These are phyloP conservation scores for Petrolisthes cinctipes DNA, from an alignment of 2,888 invertebrate species.

Conservation along the genomic window DNA sequence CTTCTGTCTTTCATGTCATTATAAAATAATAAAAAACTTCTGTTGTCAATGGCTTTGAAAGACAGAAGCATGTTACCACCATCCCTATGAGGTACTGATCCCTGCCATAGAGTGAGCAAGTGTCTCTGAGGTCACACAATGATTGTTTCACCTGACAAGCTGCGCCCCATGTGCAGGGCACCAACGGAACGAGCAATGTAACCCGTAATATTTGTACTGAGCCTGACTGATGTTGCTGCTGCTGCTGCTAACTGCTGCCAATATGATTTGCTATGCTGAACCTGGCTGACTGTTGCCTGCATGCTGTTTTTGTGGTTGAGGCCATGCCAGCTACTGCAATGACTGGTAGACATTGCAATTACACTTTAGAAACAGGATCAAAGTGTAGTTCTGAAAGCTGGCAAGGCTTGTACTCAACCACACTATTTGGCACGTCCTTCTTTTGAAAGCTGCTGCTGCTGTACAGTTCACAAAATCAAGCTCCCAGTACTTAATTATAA, in stretches of 20 bases:
- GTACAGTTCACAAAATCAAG: constrained; percentile 62
- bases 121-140: constrained; percentile 64
- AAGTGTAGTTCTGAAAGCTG: constrained; percentile 28
- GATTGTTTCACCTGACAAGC: constrained; percentile 63
- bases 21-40: constrained; percentile 40
- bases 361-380: constrained; percentile 48
- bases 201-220: constrained; percentile 65
- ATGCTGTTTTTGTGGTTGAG: constrained; percentile 57
- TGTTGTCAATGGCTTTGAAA: constrained; percentile 13
- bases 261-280: constrained; percentile 58
- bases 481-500: constrained; percentile 62
- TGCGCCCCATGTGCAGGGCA: constrained; percentile 62
- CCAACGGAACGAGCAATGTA: constrained; percentile 59
- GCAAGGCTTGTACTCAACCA: constrained; percentile 32
- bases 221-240: constrained; percentile 63
- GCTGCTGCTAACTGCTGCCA: constrained; percentile 61
- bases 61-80: constrained; percentile 45
- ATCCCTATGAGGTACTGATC: constrained; percentile 61
- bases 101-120: constrained; percentile 63
- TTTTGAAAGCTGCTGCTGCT: constrained; percentile 60
- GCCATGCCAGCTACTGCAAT: constrained; percentile 54
- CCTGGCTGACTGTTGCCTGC: constrained; percentile 60
- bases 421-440: constrained; percentile 60
- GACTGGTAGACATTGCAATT: constrained; percentile 43
- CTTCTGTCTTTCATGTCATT: constrained; percentile 35